These are phyloP conservation scores for Petrocephalus zakoni DNA, from an alignment of 2,113 vertebrate species.

Conservation along the genomic window DNA sequence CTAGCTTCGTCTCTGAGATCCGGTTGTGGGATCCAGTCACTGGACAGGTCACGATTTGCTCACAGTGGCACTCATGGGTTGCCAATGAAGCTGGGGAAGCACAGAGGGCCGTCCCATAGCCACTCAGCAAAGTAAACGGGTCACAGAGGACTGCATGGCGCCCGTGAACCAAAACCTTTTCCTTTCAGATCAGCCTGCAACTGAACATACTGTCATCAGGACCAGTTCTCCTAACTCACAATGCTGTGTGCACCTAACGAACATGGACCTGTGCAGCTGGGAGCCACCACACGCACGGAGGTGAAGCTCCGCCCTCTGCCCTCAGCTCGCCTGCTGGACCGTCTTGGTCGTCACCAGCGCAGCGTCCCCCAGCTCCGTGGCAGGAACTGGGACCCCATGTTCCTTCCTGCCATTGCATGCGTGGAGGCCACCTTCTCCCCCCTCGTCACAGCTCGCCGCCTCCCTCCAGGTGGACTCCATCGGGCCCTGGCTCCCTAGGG, in stretches of 20 bases:
- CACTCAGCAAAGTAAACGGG: neutral
- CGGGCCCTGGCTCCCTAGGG: neutral
- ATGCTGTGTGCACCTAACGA: neutral
- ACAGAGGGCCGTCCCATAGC: neutral
- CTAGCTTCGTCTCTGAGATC: neutral
- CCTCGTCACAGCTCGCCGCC: neutral
- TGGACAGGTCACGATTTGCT: neutral
- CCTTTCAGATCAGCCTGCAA: neutral
- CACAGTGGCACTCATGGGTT: neutral
- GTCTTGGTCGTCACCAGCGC: slow-evolving; percentile 64
- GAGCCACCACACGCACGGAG: neutral
- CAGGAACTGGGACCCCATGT: slow-evolving; percentile 62
- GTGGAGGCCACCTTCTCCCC: neutral
- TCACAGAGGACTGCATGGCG: neutral
- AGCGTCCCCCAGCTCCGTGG: slow-evolving; percentile 60
- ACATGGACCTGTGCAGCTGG: neutral
- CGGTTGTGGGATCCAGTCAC: neutral
- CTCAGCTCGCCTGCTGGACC: slow-evolving; percentile 33
- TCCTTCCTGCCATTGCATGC: slow-evolving; percentile 32
- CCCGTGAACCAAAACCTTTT: neutral
- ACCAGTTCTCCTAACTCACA: neutral
- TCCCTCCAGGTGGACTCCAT: slow-evolving; percentile 16
- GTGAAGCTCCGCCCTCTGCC: neutral
- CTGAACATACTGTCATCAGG: neutral
- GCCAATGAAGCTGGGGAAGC: neutral